These are phyloP conservation scores for Pachliopta kotzebuea DNA, from an alignment of 2,888 invertebrate genomes.

Conservation along the genomic window DNA sequence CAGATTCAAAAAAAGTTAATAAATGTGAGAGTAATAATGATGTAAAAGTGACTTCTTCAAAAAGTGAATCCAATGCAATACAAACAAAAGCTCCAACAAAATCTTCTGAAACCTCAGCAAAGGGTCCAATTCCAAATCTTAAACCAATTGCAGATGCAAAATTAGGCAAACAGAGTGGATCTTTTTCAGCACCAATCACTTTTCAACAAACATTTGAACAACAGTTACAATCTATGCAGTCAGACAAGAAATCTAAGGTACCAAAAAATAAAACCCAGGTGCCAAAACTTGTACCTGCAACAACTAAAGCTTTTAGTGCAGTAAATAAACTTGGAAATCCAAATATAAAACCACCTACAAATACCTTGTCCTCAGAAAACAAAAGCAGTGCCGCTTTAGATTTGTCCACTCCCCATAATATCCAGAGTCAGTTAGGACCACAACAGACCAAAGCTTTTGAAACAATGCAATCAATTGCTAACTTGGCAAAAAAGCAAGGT, in stretches of 20 bases:
- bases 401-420: slow-evolving; percentile 70
- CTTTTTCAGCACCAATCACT: slow-evolving; percentile 65
- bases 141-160: slow-evolving; percentile 77
- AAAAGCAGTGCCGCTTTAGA: slow-evolving; percentile 70
- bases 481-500: slow-evolving; percentile 74
- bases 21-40: slow-evolving; percentile 52
- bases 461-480: slow-evolving; percentile 77
- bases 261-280: slow-evolving; percentile 72
- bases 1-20: slow-evolving; percentile 57
- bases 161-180: slow-evolving; percentile 62
- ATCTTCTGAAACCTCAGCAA: slow-evolving; percentile 62
- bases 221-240: slow-evolving; percentile 64
- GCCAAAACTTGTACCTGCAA: slow-evolving; percentile 70
- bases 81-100: slow-evolving; percentile 50
- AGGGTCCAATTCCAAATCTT: slow-evolving; percentile 73
- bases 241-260: slow-evolving; percentile 68
- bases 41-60: slow-evolving; percentile 42
- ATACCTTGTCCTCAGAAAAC: slow-evolving; percentile 45
- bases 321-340: slow-evolving; percentile 57
- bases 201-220: slow-evolving; percentile 78
- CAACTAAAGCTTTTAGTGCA: slow-evolving; percentile 62
- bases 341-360: slow-evolving; percentile 46
- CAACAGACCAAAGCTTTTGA: slow-evolving; percentile 73
- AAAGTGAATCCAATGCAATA: slow-evolving; percentile 41
- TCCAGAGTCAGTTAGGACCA: slow-evolving; percentile 62